These are phyloP conservation scores for Chionodraco myersi DNA, from an alignment of 2,113 vertebrate species.

Conservation along the genomic window DNA sequence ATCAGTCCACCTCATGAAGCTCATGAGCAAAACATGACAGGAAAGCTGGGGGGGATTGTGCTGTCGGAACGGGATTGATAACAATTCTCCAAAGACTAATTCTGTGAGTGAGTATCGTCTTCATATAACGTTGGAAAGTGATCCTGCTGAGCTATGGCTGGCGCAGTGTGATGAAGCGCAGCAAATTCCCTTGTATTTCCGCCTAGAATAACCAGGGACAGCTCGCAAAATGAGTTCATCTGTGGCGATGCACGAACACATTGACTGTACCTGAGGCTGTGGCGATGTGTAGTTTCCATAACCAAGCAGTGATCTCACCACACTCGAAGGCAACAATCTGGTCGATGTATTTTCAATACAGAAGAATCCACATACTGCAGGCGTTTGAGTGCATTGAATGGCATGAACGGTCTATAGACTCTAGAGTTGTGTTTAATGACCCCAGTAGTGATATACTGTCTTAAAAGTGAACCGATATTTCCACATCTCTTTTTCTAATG, in stretches of 20 bases:
- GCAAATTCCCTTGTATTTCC: background rate
- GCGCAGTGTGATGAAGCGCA: background rate
- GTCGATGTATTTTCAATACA: background rate
- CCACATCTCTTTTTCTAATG: background rate
- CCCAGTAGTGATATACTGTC: background rate
- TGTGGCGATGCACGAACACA: background rate
- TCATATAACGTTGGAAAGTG: background rate
- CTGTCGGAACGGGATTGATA: conserved; percentile 27
- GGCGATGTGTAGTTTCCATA: background rate
- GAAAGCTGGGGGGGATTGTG: conserved; percentile 31
- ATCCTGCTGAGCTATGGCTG: background rate
- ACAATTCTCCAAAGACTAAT: conserved; percentile 26
- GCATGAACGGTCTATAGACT: background rate
- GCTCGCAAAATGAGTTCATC: background rate
- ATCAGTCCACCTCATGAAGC: conserved; percentile 9
- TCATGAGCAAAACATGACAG: conserved; percentile 33
- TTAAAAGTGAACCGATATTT: background rate
- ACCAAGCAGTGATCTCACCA: background rate
- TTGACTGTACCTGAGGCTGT: background rate
- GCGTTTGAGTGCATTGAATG: background rate
- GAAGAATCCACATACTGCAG: background rate
- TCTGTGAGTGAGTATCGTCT: conserved; percentile 6
- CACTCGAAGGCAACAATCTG: background rate
- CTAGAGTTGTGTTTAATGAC: background rate
- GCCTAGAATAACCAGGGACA: background rate